Evolutionary conservation across 2,888 invertebrate species (phyloP), one percentile per base, ranked within the genome.

Genomic region (Rhaphigaster nebulosa): DNA sequence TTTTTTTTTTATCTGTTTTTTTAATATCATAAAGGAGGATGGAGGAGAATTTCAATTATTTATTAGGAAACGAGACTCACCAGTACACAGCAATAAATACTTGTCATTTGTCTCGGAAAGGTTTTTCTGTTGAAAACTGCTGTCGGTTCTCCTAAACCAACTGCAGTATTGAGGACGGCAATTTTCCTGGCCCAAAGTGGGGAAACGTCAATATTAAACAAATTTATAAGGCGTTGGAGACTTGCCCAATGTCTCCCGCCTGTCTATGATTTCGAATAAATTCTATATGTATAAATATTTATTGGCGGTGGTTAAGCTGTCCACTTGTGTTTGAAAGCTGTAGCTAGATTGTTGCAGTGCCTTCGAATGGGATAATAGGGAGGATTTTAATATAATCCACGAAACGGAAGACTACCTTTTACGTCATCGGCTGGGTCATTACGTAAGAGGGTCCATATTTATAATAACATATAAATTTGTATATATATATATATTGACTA

Each of bases 241-340:
- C 20, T 76, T 76, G 23, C 34, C 38, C 70, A 76, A 76, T 38
- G 34, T 18, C 29, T 29, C 13, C 65, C 13, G 29, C 8, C 23
- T 23, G 20, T 20, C 20, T 76, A 38, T 20, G 38, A 76, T 76
- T 76, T 23, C 70, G 20, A 76, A 76, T 76, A 38, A 76, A 76
- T 76, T 76, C 20, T 76, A 38, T 20, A 38, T 38, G 23, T 76
- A 76, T 76, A 76, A 76, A 76, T 76, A 76, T 76, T 76, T 76
- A 76, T 76, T 76, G 70, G 70, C 70, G 70, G 20, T 38, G 38
- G 70, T 76, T 76, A 76, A 38, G 70, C 34, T 76, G 70, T 76
- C 70, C 38, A 20, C 5, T 65, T 65, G 29, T 65, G 29, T 34
- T 76, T 6, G 70, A 76, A 38, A 76, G 70, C 70, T 38, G 34